Evolutionary conservation across 2,113 vertebrate genomes (phyloP).

Genomic region (Anguilla rostrata): DNA sequence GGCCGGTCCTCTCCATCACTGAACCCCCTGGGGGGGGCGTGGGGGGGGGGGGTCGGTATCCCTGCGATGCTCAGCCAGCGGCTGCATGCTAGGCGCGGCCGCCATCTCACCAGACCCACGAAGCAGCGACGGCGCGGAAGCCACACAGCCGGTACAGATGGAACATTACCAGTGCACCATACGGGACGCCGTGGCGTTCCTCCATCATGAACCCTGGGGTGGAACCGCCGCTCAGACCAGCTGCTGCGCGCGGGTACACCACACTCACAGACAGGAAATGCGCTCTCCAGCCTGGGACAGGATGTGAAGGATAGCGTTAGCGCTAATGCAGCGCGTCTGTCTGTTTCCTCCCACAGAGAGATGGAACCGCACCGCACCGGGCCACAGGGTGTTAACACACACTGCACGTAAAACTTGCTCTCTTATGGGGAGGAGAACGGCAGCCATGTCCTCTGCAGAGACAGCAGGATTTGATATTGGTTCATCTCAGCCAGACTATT

Average conservation of each 20-base stretch:
- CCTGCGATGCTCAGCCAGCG: too few species aligned
- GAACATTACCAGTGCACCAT: background rate
- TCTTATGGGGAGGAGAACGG: too few species aligned
- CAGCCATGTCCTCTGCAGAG: too few species aligned
- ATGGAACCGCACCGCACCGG: background rate
- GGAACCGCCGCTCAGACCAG: background rate
- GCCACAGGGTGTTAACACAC: background rate
- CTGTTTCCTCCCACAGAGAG: background rate
- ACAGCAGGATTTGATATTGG: too few species aligned
- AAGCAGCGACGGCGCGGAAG: background rate
- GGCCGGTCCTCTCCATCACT: background rate
- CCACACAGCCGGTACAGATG: background rate
- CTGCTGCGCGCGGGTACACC: background rate
- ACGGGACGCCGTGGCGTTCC: background rate
- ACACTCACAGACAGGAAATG: background rate
- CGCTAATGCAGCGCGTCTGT: background rate
- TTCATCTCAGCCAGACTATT: too few species aligned
- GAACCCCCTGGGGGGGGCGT: background rate
- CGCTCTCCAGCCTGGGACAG: background rate
- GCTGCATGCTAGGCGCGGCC: too few species aligned
- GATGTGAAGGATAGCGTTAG: background rate
- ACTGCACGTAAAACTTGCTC: background rate
- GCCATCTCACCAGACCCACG: conserved; percentile 13
- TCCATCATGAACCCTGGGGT: background rate
- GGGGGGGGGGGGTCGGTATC: background rate